Evolutionary conservation across 2,888 invertebrate genomes (phyloP).

Genomic region (Thumatha senex): DNA sequence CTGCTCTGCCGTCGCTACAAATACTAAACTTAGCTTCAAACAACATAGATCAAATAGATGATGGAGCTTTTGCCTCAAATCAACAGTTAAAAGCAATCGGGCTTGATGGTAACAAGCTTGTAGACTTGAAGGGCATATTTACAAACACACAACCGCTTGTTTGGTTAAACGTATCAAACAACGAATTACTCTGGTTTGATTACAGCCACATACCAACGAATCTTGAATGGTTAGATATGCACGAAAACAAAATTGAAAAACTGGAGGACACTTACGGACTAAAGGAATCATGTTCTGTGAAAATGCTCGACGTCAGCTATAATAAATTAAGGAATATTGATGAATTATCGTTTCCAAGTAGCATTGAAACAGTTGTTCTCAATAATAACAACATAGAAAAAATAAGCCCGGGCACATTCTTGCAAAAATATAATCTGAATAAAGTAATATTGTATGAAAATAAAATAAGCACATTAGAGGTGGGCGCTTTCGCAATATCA

Average conservation of each 20-base stretch:
- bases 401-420: constrained; percentile 88
- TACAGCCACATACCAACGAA: constrained; percentile 90
- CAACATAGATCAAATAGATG: constrained; percentile 89
- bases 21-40: constrained; percentile 92
- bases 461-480: constrained; percentile 87
- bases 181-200: constrained; percentile 91
- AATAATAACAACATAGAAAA: constrained; percentile 89
- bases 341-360: constrained; percentile 88
- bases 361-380: constrained; percentile 87
- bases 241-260: constrained; percentile 90
- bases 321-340: constrained; percentile 88
- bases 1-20: constrained; percentile 87
- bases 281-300: constrained; percentile 86
- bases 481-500: constrained; percentile 87
- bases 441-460: constrained; percentile 91
- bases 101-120: constrained; percentile 90
- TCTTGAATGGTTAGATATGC: constrained; percentile 92
- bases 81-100: constrained; percentile 89
- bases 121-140: constrained; percentile 91
- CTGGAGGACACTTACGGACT: constrained; percentile 89
- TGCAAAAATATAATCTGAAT: constrained; percentile 87
- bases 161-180: constrained; percentile 92
- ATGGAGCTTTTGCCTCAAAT: constrained; percentile 90
- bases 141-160: constrained; percentile 88
- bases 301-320: constrained; percentile 90